phyloP scores from a whole-genome alignment of 2,888 invertebrate species.

The Digitonthophagus gazella region DNA sequence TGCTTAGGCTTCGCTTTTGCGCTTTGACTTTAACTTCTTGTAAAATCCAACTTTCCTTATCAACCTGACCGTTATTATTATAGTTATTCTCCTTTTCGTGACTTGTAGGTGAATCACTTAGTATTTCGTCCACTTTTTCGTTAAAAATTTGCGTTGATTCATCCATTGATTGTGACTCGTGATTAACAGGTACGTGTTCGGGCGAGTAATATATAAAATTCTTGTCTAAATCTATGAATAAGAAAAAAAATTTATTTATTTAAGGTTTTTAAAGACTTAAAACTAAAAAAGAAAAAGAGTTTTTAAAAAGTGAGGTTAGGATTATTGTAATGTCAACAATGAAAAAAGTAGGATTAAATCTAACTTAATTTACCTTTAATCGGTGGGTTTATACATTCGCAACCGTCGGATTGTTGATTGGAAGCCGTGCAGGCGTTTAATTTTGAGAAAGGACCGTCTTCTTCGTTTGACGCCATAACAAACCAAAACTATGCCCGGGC shows the following conservation, averaged over 20 bases:
- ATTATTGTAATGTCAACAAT: background rate
- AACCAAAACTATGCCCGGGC: slow-evolving; percentile 12
- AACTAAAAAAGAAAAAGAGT: too few species aligned
- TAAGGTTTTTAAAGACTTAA: too few species aligned
- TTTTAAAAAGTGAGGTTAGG: too few species aligned
- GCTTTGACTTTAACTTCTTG: background rate
- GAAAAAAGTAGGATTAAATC: too few species aligned
- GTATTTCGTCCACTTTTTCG: background rate
- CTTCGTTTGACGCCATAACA: slow-evolving; percentile 14
- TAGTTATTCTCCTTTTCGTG: slow-evolving; percentile 27
- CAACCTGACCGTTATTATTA: slow-evolving; percentile 18
- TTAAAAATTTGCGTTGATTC: too few species aligned
- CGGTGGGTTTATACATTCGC: background rate
- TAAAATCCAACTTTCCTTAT: background rate
- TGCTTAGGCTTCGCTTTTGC: background rate
- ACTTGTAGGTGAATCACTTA: slow-evolving; percentile 8
- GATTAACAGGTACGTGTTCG: background rate
- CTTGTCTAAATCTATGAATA: too few species aligned
- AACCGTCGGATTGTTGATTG: background rate
- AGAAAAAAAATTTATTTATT: too few species aligned
- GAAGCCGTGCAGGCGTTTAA: background rate
- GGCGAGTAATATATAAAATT: background rate
- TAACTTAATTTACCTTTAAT: background rate
- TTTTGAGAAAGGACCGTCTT: slow-evolving; percentile 1
- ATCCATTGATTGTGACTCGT: background rate